Evolutionary conservation across 2,888 invertebrate species (phyloP).

Genomic region (Prenolepis imparis): DNA sequence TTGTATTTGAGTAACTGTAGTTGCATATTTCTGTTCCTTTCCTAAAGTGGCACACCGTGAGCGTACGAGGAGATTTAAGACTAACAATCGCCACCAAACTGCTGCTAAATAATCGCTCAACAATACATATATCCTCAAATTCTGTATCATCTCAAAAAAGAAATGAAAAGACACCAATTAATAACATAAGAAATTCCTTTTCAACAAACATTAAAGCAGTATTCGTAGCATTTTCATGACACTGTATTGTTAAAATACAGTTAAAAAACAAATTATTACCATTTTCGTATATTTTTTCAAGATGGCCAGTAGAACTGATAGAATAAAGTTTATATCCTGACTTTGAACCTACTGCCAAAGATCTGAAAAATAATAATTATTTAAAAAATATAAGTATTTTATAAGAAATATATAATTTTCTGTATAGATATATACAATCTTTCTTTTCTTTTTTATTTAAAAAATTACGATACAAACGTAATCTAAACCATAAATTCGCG

Average conservation of each 20-base stretch:
- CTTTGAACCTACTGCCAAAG: slow-evolving; percentile 96
- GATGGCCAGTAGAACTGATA: slow-evolving; percentile 92
- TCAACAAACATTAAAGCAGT: not conserved
- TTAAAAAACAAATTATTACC: slow-evolving; percentile 86
- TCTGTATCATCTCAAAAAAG: slow-evolving; percentile 82
- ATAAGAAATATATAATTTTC: not conserved
- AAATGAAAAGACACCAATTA: slow-evolving; percentile 20
- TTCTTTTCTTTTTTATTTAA: not conserved
- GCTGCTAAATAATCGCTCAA: slow-evolving; percentile 98
- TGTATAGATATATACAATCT: not conserved
- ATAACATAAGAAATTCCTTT: slow-evolving; percentile 4
- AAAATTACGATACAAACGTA: not conserved
- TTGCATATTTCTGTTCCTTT: slow-evolving; percentile 99
- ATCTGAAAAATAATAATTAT: slow-evolving; percentile 87
- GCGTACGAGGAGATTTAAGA: slow-evolving; percentile 94
- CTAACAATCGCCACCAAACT: slow-evolving; percentile 98
- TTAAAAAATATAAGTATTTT: not conserved
- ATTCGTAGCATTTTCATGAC: not conserved
- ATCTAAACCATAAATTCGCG: not conserved
- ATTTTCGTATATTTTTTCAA: slow-evolving; percentile 96
- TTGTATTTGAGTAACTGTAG: slow-evolving; percentile 97
- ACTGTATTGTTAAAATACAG: too few relatives aligned
- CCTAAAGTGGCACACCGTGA: slow-evolving; percentile 98
- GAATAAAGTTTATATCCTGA: slow-evolving; percentile 96
- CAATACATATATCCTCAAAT: slow-evolving; percentile 94